Evolutionary conservation across 2,113 vertebrate species (phyloP).

Genomic region (Leptocoma aspasia): DNA sequence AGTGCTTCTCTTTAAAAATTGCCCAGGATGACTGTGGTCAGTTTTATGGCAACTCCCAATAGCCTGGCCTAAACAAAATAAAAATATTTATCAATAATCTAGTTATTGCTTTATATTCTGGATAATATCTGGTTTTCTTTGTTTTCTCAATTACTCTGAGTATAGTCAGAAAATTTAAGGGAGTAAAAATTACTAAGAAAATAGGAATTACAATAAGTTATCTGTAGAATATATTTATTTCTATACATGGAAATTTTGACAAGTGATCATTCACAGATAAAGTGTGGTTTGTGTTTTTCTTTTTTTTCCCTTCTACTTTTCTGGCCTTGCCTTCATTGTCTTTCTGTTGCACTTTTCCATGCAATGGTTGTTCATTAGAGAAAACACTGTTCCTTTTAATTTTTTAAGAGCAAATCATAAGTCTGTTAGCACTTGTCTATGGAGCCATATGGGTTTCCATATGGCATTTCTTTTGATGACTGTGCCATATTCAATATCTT

Average conservation of each 20-base stretch:
- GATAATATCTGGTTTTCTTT: neutral
- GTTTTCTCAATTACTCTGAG: neutral
- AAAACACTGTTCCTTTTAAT: neutral
- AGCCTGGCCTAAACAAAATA: neutral
- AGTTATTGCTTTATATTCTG: neutral
- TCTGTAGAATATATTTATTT: neutral
- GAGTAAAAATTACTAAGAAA: neutral
- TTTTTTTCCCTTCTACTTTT: neutral
- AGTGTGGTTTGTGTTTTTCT: accelerated
- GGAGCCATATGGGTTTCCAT: conserved; percentile 55
- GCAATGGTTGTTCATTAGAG: neutral
- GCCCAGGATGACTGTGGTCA: accelerated
- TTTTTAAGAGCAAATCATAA: conserved; percentile 1
- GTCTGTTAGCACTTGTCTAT: neutral
- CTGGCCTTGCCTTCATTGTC: neutral
- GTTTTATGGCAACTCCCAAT: neutral
- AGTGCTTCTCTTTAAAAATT: neutral
- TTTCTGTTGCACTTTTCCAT: neutral
- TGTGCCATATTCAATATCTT: conserved; percentile 24
- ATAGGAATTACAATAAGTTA: neutral
- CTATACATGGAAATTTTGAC: neutral
- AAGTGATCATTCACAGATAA: neutral
- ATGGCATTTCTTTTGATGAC: conserved; percentile 51
- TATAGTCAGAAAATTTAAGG: neutral
- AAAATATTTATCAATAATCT: neutral